phyloP scores from a whole-genome alignment of 2,797 vertebrate species.

The Gymnocypris eckloni region DNA sequence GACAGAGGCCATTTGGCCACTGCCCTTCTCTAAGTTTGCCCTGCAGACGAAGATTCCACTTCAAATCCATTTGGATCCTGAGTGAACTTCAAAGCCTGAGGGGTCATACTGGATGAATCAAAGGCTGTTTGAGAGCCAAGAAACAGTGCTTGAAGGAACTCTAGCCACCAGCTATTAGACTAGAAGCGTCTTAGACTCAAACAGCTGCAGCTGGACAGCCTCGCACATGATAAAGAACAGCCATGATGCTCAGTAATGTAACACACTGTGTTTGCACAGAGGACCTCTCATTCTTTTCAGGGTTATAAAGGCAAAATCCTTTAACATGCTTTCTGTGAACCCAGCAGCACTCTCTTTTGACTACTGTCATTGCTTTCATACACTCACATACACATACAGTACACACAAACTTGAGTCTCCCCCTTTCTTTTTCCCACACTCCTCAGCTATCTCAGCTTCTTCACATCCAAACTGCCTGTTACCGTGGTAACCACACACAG shows the following conservation, averaged over 20 bases:
- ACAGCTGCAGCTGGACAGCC: conserved; percentile 24
- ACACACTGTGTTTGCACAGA: background rate
- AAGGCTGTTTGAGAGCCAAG: conserved; percentile 42
- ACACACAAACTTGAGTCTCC: conserved; percentile 17
- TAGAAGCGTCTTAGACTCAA: conserved; percentile 22
- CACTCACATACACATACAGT: background rate
- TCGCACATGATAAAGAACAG: conserved; percentile 13
- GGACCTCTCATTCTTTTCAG: background rate
- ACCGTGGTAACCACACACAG: conserved; percentile 56
- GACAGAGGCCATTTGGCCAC: conserved; percentile 16
- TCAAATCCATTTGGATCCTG: conserved; percentile 51
- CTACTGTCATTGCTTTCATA: conserved; percentile 8
- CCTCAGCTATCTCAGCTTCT: conserved; percentile 42
- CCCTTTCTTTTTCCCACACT: conserved; percentile 21
- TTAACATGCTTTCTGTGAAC: background rate
- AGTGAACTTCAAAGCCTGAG: conserved; percentile 58
- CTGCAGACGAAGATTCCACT: conserved; percentile 45
- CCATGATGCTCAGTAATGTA: background rate
- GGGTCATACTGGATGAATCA: conserved; percentile 42
- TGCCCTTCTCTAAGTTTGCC: conserved; percentile 25
- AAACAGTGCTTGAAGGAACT: conserved; percentile 18
- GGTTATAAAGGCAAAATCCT: background rate
- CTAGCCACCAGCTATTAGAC: conserved; percentile 36
- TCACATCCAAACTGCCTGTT: conserved; percentile 54
- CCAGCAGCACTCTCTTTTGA: conserved; percentile 13